Conservation (phyloP, 1,140 invertebrate species). For the Colletes latitarsis region DNA sequence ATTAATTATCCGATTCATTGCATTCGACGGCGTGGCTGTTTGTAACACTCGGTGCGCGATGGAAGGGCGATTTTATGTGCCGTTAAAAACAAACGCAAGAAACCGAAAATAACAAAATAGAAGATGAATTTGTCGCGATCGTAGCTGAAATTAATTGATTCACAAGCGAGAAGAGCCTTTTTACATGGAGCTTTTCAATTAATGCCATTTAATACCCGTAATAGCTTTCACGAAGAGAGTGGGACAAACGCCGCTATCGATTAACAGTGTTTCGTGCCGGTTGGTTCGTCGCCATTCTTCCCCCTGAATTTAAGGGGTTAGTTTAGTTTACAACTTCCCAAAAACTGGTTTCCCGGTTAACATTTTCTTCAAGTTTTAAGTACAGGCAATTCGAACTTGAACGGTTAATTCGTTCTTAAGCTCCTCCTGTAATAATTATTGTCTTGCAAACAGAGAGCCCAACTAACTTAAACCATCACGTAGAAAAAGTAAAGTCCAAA, state of each 20-base stretch:
- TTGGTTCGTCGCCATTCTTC: neutral
- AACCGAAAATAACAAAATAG: neutral
- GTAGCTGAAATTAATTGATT: conserved; percentile 51
- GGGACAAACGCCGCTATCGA: conserved; percentile 15
- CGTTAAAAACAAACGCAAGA: neutral
- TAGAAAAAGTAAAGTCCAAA: too few species aligned
- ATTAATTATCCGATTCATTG: conserved; percentile 66
- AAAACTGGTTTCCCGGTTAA: too few species aligned
- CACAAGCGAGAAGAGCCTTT: conserved; percentile 45
- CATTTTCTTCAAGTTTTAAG: too few species aligned
- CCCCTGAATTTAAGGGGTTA: neutral
- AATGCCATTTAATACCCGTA: conserved; percentile 22
- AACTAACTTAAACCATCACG: too few species aligned
- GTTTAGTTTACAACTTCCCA: too few species aligned
- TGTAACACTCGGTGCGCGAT: conserved; percentile 54
- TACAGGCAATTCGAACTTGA: too few species aligned
- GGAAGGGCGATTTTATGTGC: neutral
- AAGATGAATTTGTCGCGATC: conserved; percentile 28
- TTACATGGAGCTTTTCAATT: conserved; percentile 21
- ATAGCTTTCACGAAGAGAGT: neutral
- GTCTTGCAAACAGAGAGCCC: too few species aligned
- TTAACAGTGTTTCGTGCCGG: conserved; percentile 7
- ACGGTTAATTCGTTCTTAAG: too few species aligned
- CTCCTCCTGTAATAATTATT: too few species aligned
- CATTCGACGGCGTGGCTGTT: conserved; percentile 60